Percentiles rank a stretch among this genome's conserved stretches.
These are phyloP conservation scores for Perca schrenkii DNA, from an alignment of 2,113 vertebrate species.

Conservation along the genomic window DNA sequence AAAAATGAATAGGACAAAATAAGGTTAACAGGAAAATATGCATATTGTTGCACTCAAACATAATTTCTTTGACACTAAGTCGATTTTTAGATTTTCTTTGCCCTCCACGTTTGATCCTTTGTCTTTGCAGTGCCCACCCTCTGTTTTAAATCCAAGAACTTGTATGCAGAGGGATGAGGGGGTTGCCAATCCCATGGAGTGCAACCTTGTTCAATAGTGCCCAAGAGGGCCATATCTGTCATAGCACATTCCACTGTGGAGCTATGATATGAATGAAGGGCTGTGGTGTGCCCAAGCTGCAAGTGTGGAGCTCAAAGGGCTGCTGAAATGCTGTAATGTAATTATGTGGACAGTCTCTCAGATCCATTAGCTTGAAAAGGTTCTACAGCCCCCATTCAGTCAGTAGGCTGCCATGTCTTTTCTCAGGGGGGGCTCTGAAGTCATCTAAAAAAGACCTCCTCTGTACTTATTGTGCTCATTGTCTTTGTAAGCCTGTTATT, in stretches of 20 bases:
- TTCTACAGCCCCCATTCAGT: slow-evolving; percentile 74
- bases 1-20: slow-evolving; percentile 4
- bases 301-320: slow-evolving; percentile 70
- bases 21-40: slow-evolving; percentile 25
- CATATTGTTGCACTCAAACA: slow-evolving; percentile 27
- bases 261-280: slow-evolving; percentile 78
- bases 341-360: slow-evolving; percentile 82
- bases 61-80: slow-evolving; percentile 61
- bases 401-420: slow-evolving; percentile 72
- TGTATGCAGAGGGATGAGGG: slow-evolving; percentile 52
- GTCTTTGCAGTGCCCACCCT: slow-evolving; percentile 72
- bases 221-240: slow-evolving; percentile 78
- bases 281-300: slow-evolving; percentile 60
- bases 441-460: slow-evolving; percentile 82
- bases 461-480: slow-evolving; percentile 84
- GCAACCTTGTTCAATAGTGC: slow-evolving; percentile 62
- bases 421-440: slow-evolving; percentile 74
- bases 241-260: slow-evolving; percentile 75
- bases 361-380: slow-evolving; percentile 79
- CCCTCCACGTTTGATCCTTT: slow-evolving; percentile 73
- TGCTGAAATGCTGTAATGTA: slow-evolving; percentile 80
- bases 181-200: slow-evolving; percentile 66
- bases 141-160: slow-evolving; percentile 65
- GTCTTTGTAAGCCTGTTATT: slow-evolving; percentile 85
- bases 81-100: slow-evolving; percentile 60